Conservation (phyloP, 2,888 invertebrate genomes). For the Nezara viridula region DNA sequence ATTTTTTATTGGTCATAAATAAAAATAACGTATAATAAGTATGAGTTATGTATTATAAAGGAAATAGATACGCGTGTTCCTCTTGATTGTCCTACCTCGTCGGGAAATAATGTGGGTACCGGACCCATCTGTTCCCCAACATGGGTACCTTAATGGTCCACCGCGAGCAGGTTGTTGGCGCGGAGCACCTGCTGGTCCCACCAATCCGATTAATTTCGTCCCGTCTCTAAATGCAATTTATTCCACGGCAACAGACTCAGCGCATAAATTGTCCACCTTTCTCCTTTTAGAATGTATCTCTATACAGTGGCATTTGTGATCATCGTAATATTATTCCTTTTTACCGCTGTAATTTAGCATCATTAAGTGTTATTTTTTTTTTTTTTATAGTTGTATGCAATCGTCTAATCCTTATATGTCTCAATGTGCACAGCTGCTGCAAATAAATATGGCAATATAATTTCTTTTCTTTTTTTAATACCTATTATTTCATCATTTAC, state of each 20-base stretch:
- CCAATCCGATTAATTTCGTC: slow-evolving; percentile 6
- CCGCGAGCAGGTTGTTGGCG: background rate
- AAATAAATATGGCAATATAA: no score
- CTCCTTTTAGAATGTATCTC: background rate
- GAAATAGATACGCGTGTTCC: background rate
- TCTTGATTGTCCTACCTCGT: background rate
- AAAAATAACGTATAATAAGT: no score
- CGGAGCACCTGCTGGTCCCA: background rate
- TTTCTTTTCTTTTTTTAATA: no score
- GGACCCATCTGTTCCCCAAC: background rate
- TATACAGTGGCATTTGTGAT: background rate
- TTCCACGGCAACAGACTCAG: background rate
- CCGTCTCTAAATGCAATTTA: background rate
- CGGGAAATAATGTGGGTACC: background rate
- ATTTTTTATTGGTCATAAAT: no score
- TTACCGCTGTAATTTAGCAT: background rate
- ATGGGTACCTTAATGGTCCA: background rate
- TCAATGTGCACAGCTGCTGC: background rate
- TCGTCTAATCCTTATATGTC: background rate
- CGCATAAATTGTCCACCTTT: background rate
- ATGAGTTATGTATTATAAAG: no score
- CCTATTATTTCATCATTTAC: no score
- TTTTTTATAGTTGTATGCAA: no score
- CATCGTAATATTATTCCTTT: background rate
- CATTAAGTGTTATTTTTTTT: background rate